Evolutionary conservation across 2,888 invertebrate species (phyloP).

Genomic region (Lypha dubia): DNA sequence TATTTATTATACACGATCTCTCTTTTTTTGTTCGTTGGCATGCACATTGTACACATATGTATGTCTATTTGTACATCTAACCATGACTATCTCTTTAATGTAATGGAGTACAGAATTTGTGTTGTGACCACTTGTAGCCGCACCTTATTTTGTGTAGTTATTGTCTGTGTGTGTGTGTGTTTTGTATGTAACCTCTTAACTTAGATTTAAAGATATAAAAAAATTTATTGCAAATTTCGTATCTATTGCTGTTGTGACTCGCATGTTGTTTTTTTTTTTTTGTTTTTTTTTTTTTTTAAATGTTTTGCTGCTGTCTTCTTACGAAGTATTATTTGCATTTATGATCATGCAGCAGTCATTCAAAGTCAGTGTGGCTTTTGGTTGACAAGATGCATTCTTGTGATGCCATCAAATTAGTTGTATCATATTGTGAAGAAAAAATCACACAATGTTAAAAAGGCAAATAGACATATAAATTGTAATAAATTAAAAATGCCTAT

Average conservation of each 20-base stretch:
- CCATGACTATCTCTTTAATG: constrained; percentile 46
- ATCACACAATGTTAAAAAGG: neutral
- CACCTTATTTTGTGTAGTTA: constrained; percentile 60
- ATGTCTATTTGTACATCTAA: neutral
- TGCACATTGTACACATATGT: neutral
- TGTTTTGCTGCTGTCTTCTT: constrained; percentile 41
- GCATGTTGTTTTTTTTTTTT: constrained; percentile 35
- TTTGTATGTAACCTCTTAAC: constrained; percentile 66
- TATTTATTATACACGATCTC: constrained; percentile 68
- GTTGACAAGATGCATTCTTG: constrained; percentile 65
- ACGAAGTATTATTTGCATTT: constrained; percentile 67
- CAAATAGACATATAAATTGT: neutral
- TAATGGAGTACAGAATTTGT: constrained; percentile 51
- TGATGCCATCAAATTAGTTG: constrained; percentile 70
- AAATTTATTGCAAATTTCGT: constrained; percentile 65
- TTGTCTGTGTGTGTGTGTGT: constrained; percentile 27
- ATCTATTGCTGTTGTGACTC: constrained; percentile 41
- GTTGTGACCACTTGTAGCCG: constrained; percentile 69
- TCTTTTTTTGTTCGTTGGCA: constrained; percentile 31
- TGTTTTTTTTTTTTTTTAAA: constrained; percentile 32
- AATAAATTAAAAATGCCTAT: constrained; percentile 42
- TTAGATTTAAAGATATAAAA: constrained; percentile 69
- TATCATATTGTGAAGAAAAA: constrained; percentile 47
- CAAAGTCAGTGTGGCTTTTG: constrained; percentile 39
- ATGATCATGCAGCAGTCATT: constrained; percentile 60